These are phyloP conservation scores for Seira sanloemensis DNA, from an alignment of 2,888 invertebrate genomes.

Conservation along the genomic window DNA sequence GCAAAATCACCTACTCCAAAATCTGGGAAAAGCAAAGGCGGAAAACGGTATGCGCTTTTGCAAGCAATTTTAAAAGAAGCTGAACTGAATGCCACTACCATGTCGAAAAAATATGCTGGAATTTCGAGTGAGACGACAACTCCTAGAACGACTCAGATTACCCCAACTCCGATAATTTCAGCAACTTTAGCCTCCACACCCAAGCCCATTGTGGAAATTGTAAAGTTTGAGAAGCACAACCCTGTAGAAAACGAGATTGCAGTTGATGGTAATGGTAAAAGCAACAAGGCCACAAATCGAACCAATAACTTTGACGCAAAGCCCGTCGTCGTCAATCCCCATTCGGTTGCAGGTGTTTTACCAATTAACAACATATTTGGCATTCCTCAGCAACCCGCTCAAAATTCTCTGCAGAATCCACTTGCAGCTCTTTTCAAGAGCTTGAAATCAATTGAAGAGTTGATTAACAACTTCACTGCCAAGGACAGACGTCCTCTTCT, in stretches of 20 bases:
- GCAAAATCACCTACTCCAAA: background rate
- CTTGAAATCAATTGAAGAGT: slow-evolving; percentile 21
- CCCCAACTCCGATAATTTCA: background rate
- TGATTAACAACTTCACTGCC: slow-evolving; percentile 25
- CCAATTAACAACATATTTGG: background rate
- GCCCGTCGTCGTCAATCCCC: slow-evolving; percentile 18
- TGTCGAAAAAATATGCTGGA: too few species aligned
- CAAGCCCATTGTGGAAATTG: slow-evolving; percentile 22
- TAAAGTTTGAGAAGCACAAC: slow-evolving; percentile 16
- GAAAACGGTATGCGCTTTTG: slow-evolving; percentile 31
- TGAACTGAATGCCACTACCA: background rate
- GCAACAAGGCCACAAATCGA: background rate
- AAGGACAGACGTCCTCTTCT: background rate
- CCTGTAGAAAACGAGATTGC: slow-evolving; percentile 29
- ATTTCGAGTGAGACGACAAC: background rate
- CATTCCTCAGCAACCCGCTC: background rate
- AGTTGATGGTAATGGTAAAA: slow-evolving; percentile 16
- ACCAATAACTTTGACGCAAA: slow-evolving; percentile 13
- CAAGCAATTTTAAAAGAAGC: slow-evolving; percentile 33
- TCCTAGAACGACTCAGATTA: background rate
- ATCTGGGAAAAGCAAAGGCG: slow-evolving; percentile 31
- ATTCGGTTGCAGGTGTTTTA: background rate
- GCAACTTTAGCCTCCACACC: background rate
- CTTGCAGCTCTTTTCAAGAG: slow-evolving; percentile 8
- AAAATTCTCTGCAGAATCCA: slow-evolving; percentile 9